A percentile compares a stretch with the other conserved stretches of the same genome.
Conservation (phyloP, 2,888 invertebrate species). For the Aspidiotus destructor region DNA sequence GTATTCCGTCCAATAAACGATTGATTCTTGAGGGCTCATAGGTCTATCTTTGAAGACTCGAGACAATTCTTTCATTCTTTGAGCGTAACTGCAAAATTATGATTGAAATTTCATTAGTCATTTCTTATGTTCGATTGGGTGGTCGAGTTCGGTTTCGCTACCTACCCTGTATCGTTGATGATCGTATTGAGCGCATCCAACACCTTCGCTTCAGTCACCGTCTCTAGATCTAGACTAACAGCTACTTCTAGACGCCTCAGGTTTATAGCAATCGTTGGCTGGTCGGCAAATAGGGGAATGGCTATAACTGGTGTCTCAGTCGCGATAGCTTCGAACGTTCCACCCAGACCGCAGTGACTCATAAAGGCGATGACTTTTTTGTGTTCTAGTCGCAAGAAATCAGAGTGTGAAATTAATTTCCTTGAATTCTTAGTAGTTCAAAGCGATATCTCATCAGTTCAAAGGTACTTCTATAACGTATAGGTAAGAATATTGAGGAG, state of each 20-base stretch:
- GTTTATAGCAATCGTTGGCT: not conserved
- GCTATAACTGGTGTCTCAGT: constrained; percentile 5
- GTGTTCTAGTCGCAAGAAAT: not conserved
- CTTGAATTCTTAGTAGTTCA: not conserved
- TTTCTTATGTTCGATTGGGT: too few relatives aligned
- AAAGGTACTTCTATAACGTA: too few relatives aligned
- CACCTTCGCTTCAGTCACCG: not conserved
- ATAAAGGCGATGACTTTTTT: constrained; percentile 15
- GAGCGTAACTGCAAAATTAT: too few relatives aligned
- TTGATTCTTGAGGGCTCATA: too few relatives aligned
- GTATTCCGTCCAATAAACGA: too few relatives aligned
- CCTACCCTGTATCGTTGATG: constrained; percentile 4
- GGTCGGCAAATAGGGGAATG: constrained; percentile 9
- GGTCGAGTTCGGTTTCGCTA: not conserved
- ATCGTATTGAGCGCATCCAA: constrained; percentile 3
- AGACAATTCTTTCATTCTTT: too few relatives aligned
- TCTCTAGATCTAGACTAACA: not conserved
- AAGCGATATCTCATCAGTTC: not conserved
- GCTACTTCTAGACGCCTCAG: not conserved
- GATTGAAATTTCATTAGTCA: too few relatives aligned
- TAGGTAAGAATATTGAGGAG: too few relatives aligned
- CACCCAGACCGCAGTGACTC: constrained; percentile 16
- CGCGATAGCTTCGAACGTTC: constrained; percentile 15
- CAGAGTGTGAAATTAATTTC: too few relatives aligned
- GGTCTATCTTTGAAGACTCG: too few relatives aligned